Conservation (phyloP, 2,888 invertebrate species). For the Pyralis farinalis region DNA sequence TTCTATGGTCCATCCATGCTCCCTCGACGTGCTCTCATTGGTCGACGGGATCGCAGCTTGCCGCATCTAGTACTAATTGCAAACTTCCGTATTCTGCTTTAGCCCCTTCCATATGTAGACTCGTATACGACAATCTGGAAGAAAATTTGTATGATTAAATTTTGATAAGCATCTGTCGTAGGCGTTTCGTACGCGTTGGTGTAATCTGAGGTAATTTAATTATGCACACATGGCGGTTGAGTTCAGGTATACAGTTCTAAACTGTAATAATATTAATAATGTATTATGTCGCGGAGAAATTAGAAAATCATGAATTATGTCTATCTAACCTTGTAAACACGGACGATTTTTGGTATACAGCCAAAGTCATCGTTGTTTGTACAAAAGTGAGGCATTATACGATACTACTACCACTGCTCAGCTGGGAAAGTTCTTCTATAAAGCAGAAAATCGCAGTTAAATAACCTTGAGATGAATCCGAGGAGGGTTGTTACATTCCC, state of each 20-base stretch:
- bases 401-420: no score
- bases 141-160: constrained; percentile 6
- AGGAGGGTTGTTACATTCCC: no score
- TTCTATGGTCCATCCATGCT: constrained; percentile 78
- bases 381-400: no score
- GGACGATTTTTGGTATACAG: no score
- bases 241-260: constrained; percentile 2
- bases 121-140: constrained; percentile 5
- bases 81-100: neutral
- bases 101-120: neutral
- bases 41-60: constrained; percentile 29
- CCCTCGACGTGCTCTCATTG: constrained; percentile 51
- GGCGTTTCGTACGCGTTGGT: neutral
- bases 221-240: neutral
- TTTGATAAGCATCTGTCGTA: constrained; percentile 4
- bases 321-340: no score
- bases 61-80: constrained; percentile 22
- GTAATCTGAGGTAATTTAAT: constrained; percentile 2
- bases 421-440: no score
- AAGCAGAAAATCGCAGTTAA: no score
- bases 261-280: constrained; percentile 6
- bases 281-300: neutral
- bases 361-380: no score
- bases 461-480: no score
- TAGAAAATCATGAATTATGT: no score